These are phyloP conservation scores for Ctenomys sociabilis DNA, from an alignment of 2,113 vertebrate species.

Conservation along the genomic window DNA sequence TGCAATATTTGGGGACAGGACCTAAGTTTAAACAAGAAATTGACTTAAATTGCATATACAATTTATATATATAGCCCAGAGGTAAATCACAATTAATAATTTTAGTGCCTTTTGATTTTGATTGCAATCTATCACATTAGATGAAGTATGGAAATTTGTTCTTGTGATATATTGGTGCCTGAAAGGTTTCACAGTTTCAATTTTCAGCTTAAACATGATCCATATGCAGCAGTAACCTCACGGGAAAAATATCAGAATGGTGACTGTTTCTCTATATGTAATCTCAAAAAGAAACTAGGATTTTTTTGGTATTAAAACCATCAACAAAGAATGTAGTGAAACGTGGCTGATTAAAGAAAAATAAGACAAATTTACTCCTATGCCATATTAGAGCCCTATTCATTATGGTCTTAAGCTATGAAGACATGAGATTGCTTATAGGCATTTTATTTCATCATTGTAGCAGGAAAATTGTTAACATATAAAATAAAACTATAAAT, in stretches of 20 bases:
- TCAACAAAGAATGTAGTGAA: background rate
- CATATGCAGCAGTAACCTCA: background rate
- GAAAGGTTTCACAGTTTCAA: background rate
- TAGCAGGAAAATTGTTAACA: background rate
- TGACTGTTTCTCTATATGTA: background rate
- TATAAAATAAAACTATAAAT: constrained; percentile 22
- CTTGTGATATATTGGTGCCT: background rate
- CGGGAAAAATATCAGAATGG: background rate
- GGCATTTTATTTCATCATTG: background rate
- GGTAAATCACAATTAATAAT: background rate
- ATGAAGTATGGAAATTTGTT: background rate
- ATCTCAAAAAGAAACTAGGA: background rate
- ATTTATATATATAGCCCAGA: background rate
- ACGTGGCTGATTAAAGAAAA: constrained; percentile 52
- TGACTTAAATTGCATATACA: background rate
- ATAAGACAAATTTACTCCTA: constrained; percentile 2
- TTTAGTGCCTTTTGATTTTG: background rate
- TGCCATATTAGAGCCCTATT: constrained; percentile 1
- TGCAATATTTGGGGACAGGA: background rate
- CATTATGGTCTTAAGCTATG: background rate
- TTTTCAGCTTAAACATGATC: background rate
- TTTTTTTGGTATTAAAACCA: background rate
- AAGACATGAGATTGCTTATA: background rate
- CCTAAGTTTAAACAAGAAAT: background rate
- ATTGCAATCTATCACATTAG: background rate